Percentiles rank a stretch among this genome's conserved stretches.
phyloP scores from a whole-genome alignment of 2,113 vertebrate species.

The Cavia aperea region DNA sequence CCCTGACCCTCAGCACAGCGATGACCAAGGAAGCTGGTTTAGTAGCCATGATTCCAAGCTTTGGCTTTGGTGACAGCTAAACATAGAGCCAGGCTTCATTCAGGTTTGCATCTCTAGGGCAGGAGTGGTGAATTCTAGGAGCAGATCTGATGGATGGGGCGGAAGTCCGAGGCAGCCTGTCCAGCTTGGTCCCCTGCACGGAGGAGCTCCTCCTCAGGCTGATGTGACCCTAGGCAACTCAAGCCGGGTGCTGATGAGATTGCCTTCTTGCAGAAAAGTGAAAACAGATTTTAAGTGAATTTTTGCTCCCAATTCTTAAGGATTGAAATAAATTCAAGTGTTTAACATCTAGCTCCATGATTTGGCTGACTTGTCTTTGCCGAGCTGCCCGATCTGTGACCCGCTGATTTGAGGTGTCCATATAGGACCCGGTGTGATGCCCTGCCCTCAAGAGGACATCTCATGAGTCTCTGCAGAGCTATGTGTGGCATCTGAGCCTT shows the following conservation, averaged over 20 bases:
- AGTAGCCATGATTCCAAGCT: not conserved
- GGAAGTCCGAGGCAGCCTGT: not conserved
- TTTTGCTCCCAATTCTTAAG: not conserved
- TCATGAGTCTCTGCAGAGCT: not conserved
- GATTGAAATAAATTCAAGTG: not conserved
- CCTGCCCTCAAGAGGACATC: not conserved
- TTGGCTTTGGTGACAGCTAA: not conserved
- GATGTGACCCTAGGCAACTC: not conserved
- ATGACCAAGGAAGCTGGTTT: not conserved
- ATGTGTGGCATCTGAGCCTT: not conserved
- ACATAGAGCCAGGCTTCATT: not conserved
- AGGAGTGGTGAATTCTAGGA: not conserved
- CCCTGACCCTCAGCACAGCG: not conserved
- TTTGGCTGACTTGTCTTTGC: rapidly evolving
- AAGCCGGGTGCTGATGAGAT: not conserved
- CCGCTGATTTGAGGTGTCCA: not conserved
- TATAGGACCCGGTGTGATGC: not conserved
- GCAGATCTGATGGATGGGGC: not conserved
- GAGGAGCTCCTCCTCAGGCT: not conserved
- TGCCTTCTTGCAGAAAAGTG: not conserved
- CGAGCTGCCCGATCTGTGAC: rapidly evolving
- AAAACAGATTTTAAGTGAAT: not conserved
- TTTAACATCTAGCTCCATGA: not conserved
- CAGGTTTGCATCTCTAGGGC: not conserved
- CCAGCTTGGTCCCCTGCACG: not conserved